Percentiles rank a stretch among this genome's conserved stretches.
phyloP scores from a whole-genome alignment of 2,797 vertebrate genomes.

The Urocyon cinereoargenteus region DNA sequence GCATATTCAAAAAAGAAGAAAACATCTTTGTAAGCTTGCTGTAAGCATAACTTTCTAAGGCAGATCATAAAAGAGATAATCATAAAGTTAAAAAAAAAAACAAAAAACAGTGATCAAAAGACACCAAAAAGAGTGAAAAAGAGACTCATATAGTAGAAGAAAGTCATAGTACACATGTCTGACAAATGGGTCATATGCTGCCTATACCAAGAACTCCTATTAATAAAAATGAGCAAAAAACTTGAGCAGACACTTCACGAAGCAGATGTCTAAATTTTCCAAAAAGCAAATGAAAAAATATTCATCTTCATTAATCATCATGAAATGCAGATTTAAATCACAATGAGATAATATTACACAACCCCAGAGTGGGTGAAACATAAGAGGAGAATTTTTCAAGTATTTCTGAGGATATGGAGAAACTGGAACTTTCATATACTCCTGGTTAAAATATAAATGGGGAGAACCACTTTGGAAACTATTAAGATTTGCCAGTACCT shows the following conservation, averaged over 20 bases:
- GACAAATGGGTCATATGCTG: background rate
- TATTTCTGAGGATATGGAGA: background rate
- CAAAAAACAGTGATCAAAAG: background rate
- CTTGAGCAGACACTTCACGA: background rate
- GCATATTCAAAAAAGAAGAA: slow-evolving; percentile 19
- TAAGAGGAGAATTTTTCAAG: background rate
- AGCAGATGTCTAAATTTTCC: background rate
- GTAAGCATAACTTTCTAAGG: background rate
- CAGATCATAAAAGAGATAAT: background rate
- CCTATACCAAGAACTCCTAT: background rate
- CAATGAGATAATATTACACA: background rate
- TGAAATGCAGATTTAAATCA: background rate
- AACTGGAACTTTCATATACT: background rate
- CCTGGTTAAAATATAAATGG: background rate
- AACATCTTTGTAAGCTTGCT: background rate
- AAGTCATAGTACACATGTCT: background rate
- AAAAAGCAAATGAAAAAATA: background rate
- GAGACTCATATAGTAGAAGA: background rate
- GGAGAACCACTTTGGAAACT: background rate
- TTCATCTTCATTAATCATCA: background rate
- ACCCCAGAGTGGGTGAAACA: background rate
- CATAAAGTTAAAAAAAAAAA: background rate
- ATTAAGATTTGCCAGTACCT: background rate
- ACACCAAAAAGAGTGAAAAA: background rate
- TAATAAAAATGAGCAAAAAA: background rate